Percentiles rank a stretch among this genome's conserved stretches.
These are phyloP conservation scores for Lymantria dispar DNA, from an alignment of 2,888 invertebrate genomes.

Conservation along the genomic window DNA sequence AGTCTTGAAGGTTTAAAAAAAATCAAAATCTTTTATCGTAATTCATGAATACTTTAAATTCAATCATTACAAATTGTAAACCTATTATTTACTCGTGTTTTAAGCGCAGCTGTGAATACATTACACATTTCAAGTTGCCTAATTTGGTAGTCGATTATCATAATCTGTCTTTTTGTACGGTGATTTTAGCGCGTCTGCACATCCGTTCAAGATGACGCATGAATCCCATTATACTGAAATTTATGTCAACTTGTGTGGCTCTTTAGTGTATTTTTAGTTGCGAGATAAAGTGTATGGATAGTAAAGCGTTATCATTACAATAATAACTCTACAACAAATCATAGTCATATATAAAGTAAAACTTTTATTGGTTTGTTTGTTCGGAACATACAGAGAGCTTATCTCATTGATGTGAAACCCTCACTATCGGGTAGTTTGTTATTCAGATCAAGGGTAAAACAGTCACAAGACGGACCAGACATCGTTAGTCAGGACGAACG, in stretches of 20 bases:
- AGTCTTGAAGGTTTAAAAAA: too few species aligned
- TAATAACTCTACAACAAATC: slow-evolving; percentile 26
- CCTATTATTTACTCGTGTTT: slow-evolving; percentile 30
- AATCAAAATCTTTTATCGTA: slow-evolving; percentile 15
- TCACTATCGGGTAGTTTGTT: slow-evolving; percentile 7
- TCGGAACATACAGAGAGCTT: slow-evolving; percentile 8
- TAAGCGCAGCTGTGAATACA: slow-evolving; percentile 33
- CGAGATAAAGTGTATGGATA: slow-evolving; percentile 7
- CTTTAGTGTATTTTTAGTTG: slow-evolving; percentile 8
- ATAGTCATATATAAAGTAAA: slow-evolving; percentile 10
- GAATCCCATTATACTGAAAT: slow-evolving; percentile 9
- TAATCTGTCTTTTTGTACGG: slow-evolving; percentile 22
- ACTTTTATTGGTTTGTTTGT: slow-evolving; percentile 13
- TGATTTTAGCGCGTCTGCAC: slow-evolving; percentile 19
- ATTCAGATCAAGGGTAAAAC: slow-evolving; percentile 2
- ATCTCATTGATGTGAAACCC: slow-evolving; percentile 11
- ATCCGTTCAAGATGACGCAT: slow-evolving; percentile 15
- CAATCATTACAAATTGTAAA: slow-evolving; percentile 20
- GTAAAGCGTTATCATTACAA: slow-evolving; percentile 19
- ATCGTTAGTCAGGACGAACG: slow-evolving; percentile 8
- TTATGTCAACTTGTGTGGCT: slow-evolving; percentile 14
- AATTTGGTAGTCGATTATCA: slow-evolving; percentile 33
- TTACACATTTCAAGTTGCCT: slow-evolving; percentile 22
- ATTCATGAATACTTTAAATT: slow-evolving; percentile 37
- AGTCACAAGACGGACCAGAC: slow-evolving; percentile 1